Percentiles rank a stretch among this genome's conserved stretches.
Evolutionary conservation across 1,140 invertebrate genomes (phyloP).

Genomic region (Ips typographus): DNA sequence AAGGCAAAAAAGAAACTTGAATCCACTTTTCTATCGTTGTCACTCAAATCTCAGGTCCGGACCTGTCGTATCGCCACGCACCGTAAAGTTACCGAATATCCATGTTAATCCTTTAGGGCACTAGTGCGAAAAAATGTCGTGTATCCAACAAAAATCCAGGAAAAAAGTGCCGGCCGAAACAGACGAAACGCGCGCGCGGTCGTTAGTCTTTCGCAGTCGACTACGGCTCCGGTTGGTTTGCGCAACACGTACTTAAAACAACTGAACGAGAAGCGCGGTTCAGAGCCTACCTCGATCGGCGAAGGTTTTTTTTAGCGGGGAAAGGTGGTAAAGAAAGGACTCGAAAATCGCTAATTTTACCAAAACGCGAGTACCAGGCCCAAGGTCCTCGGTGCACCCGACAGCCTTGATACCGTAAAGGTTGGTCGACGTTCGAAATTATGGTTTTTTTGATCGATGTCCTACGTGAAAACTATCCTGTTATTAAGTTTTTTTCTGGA

Average conservation of each 20-base stretch:
- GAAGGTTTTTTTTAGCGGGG: slow-evolving; percentile 30
- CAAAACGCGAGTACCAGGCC: slow-evolving; percentile 8
- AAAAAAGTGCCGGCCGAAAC: slow-evolving; percentile 13
- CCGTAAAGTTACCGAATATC: no score
- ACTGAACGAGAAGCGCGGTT: slow-evolving; percentile 25
- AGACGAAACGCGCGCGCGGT: slow-evolving; percentile 30
- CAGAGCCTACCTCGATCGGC: slow-evolving; percentile 16
- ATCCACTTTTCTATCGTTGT: no score
- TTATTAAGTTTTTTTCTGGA: neutral
- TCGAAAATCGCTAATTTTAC: slow-evolving; percentile 15
- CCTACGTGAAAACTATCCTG: neutral
- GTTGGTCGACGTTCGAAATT: slow-evolving; percentile 5
- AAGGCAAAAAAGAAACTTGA: no score
- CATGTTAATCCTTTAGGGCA: no score
- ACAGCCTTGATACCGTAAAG: slow-evolving; percentile 15
- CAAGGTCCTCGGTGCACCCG: slow-evolving; percentile 22
- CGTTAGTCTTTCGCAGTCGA: slow-evolving; percentile 27
- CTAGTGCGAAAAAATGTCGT: neutral
- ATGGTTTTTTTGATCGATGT: slow-evolving; percentile 1
- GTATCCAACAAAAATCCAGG: neutral
- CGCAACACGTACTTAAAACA: slow-evolving; percentile 33
- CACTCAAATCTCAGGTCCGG: no score
- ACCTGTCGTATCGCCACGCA: no score
- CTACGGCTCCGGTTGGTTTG: slow-evolving; percentile 25
- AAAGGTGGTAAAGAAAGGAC: slow-evolving; percentile 30